phyloP scores from a whole-genome alignment of 2,797 vertebrate species.

The Schizopygopsis malacanthus region DNA sequence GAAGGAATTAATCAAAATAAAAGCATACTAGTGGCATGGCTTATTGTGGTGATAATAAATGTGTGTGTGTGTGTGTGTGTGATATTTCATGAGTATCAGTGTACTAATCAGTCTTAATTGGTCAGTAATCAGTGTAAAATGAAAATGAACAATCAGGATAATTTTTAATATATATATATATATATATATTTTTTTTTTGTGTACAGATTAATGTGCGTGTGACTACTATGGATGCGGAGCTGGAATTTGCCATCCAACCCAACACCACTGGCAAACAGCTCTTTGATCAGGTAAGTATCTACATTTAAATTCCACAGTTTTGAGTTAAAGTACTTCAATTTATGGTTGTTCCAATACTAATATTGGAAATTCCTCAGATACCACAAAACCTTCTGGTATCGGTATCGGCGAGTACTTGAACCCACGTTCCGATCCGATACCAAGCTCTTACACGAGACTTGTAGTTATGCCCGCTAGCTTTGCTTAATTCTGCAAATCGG shows the following conservation, averaged over 20 bases:
- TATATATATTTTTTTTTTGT: neutral
- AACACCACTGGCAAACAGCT: constrained; percentile 98
- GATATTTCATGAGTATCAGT: neutral
- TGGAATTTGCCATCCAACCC: constrained; percentile 73
- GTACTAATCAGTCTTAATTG: neutral
- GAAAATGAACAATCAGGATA: neutral
- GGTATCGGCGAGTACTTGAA: too few species aligned
- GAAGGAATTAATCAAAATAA: neutral
- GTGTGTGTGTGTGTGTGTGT: neutral
- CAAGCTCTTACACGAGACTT: too few species aligned
- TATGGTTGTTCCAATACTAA: too few species aligned
- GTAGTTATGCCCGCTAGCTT: too few species aligned
- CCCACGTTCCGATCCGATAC: too few species aligned
- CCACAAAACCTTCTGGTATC: too few species aligned
- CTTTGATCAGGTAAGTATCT: constrained; percentile 91
- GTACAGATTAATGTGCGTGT: constrained; percentile 94
- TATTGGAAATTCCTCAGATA: too few species aligned
- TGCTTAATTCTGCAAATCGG: too few species aligned
- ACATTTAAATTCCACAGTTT: neutral
- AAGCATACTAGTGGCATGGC: neutral
- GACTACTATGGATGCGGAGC: constrained; percentile 97
- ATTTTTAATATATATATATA: too few species aligned
- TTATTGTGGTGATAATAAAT: neutral
- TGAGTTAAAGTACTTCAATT: neutral
- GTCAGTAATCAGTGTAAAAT: too few species aligned